Evolutionary conservation across 2,113 vertebrate genomes (phyloP).

Genomic region (Amblyopsis rosae): DNA sequence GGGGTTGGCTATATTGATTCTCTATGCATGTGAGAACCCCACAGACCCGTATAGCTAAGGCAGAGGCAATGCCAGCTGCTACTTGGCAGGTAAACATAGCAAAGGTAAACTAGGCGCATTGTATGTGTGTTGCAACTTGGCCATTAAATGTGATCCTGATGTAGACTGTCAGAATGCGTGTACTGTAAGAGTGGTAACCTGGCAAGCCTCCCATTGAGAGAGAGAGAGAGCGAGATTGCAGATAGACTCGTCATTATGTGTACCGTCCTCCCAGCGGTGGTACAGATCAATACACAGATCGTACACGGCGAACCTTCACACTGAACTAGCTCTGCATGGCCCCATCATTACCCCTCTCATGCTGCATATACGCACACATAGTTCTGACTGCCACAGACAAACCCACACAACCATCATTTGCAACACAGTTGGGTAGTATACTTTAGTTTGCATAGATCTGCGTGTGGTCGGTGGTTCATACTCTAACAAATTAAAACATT

Average conservation of each 20-base stretch:
- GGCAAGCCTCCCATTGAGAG: slow-evolving; percentile 6
- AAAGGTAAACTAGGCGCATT: neutral
- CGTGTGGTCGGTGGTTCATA: too few species aligned
- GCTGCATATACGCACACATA: slow-evolving; percentile 17
- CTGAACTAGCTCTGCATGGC: slow-evolving; percentile 48
- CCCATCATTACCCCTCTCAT: slow-evolving; percentile 57
- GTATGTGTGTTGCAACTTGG: slow-evolving; percentile 7
- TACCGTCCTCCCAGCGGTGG: slow-evolving; percentile 55
- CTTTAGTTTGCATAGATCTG: too few species aligned
- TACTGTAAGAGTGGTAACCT: neutral
- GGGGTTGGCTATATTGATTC: too few species aligned
- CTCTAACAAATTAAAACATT: too few species aligned
- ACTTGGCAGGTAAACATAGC: neutral
- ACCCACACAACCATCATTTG: too few species aligned
- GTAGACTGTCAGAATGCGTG: slow-evolving; percentile 8
- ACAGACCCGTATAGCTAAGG: neutral
- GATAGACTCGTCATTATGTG: slow-evolving; percentile 64
- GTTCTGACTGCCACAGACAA: too few species aligned
- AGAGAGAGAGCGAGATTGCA: slow-evolving; percentile 53
- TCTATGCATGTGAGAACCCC: neutral
- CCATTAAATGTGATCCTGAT: slow-evolving; percentile 28
- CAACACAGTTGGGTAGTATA: neutral
- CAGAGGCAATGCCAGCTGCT: neutral
- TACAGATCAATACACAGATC: slow-evolving; percentile 67
- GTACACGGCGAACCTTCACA: slow-evolving; percentile 52